Evolutionary conservation across 2,797 vertebrate species (phyloP), one percentile per base, ranked within the genome.

Genomic region (Rhyacichthys aspro): DNA sequence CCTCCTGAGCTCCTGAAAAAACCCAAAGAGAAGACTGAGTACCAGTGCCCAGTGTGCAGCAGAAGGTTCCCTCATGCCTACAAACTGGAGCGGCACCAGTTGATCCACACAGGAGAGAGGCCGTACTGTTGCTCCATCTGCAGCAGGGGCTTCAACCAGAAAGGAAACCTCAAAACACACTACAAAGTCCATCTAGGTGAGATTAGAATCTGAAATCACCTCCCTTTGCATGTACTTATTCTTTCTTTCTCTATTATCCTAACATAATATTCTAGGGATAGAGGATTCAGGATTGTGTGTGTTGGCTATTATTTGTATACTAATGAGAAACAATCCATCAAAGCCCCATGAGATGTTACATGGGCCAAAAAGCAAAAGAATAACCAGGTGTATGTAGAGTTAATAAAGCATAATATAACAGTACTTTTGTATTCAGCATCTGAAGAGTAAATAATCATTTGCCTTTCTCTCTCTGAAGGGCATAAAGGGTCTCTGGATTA

Each of bases 141-240:
- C 34, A 78, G 83, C 0, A 79, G 86, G 0, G 85, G 89, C 6
- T 90, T 90, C 55, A 89, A 88, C 70, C 88, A 90, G 79, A 88
- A 89, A 55, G 89, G 88, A 12, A 89, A 89, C 43, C 86, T 90
- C 18, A 90, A 90, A 79, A 90, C 87, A 0, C 89, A 90, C 64
- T 86, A 84, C 79, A 89, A 89, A 67, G 81, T 86, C 49, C 89
- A 89, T 59, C 71, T 84, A 39, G 86, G 89, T 87, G 73, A 84
- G 79, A 69, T 2, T 8, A 54, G 12, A 6, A 5, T 41, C 23
- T 18, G 10, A 7, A 43, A 6, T 39, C 3, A 2, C 15, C 8
- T 41, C 9, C 2, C n/a, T 1, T 9, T 11, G 16, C 8, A 56
- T 28, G 23, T 28, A 28, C 23, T 5, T 4, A 6, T n/a, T n/a